These are phyloP conservation scores for Popillia japonica DNA, from an alignment of 1,140 invertebrate species.

Conservation along the genomic window DNA sequence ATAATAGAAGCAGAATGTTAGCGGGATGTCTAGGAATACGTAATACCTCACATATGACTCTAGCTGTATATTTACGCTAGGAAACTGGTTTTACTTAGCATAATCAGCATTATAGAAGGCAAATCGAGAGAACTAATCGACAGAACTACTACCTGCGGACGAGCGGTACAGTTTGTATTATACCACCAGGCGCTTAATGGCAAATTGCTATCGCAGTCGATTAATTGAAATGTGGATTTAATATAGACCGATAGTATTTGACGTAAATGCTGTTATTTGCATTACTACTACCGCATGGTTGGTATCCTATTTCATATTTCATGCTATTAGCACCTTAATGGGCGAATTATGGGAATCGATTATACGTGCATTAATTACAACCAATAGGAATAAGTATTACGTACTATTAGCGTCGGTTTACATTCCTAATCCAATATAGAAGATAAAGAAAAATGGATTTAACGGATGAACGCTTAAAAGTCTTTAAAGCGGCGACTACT, in stretches of 20 bases:
- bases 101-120: background rate
- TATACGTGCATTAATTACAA: background rate
- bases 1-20: no score
- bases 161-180: background rate
- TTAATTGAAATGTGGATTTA: conserved; percentile 7
- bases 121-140: background rate
- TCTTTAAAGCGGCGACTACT: no score
- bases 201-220: background rate
- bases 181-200: conserved; percentile 2
- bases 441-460: background rate
- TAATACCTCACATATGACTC: no score
- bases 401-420: background rate
- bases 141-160: background rate
- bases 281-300: background rate
- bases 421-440: background rate
- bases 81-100: background rate
- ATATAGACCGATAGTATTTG: conserved; percentile 1
- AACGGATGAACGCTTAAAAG: no score
- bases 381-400: background rate
- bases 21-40: no score
- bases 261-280: conserved; percentile 5
- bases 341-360: background rate
- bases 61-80: background rate
- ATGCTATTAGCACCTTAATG: conserved; percentile 6
- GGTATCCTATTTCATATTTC: background rate